Evolutionary conservation across 2,888 invertebrate genomes (phyloP).

Genomic region (Tachina lurida): DNA sequence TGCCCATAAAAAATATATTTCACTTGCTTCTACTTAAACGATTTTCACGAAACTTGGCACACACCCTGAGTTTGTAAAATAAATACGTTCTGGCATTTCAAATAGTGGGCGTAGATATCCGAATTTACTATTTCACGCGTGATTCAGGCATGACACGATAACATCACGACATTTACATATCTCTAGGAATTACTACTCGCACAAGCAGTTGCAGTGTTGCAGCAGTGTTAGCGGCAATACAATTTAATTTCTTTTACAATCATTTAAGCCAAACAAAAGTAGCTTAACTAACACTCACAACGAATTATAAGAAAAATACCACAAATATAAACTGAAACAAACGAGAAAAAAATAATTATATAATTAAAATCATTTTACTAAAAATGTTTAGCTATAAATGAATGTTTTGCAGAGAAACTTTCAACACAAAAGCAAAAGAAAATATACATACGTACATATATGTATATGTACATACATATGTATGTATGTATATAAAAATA

Average conservation of each 20-base stretch:
- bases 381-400: constrained; percentile 44
- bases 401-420: constrained; percentile 62
- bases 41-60: too few species aligned
- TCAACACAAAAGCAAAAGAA: constrained; percentile 22
- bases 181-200: not conserved
- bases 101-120: too few species aligned
- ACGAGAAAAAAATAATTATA: constrained; percentile 46
- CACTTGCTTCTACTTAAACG: too few species aligned
- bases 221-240: not conserved
- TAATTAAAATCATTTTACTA: constrained; percentile 62
- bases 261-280: constrained; percentile 22
- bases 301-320: not conserved
- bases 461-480: too few species aligned
- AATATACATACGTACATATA: too few species aligned
- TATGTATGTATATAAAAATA: not conserved
- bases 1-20: too few species aligned
- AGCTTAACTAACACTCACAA: constrained; percentile 3
- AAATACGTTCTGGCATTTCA: too few species aligned
- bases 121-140: too few species aligned
- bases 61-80: too few species aligned
- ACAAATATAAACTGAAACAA: constrained; percentile 49
- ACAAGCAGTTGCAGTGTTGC: not conserved
- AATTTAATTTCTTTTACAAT: constrained; percentile 59
- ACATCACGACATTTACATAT: too few species aligned
- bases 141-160: too few species aligned